Conservation (phyloP, 2,888 invertebrate species). For the Callimorpha dominula region DNA sequence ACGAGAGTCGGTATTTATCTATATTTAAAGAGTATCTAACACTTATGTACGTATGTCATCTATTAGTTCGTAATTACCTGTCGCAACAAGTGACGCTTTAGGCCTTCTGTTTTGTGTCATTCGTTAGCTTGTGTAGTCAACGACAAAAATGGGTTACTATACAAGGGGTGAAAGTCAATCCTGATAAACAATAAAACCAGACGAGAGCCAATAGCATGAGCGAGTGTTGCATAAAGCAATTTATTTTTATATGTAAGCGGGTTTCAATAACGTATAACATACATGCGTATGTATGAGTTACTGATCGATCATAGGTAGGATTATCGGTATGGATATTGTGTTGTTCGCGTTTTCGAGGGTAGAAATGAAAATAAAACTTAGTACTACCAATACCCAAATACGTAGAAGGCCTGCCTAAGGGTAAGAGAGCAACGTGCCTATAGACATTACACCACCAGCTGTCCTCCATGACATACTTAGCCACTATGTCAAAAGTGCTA, state of each 20-base stretch:
- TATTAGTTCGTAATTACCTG: neutral
- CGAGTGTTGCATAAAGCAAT: slow-evolving; percentile 56
- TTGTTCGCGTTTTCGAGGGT: slow-evolving; percentile 1
- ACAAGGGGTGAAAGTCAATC: slow-evolving; percentile 1
- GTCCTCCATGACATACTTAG: no score
- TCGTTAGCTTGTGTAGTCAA: neutral
- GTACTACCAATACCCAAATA: no score
- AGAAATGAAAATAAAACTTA: neutral
- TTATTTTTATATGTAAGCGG: slow-evolving; percentile 59
- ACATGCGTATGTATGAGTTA: slow-evolving; percentile 48
- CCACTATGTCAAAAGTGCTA: no score
- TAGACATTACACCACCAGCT: no score
- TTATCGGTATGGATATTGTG: slow-evolving; percentile 15
- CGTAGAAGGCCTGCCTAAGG: no score
- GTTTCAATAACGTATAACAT: slow-evolving; percentile 60
- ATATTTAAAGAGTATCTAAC: no score
- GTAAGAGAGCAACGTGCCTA: no score
- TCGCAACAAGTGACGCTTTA: neutral
- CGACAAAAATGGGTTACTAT: neutral
- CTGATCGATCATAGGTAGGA: slow-evolving; percentile 23
- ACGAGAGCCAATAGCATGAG: neutral
- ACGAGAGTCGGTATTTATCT: neutral
- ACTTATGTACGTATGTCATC: neutral
- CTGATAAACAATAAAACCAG: slow-evolving; percentile 8
- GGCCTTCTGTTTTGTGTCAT: neutral